Conservation (phyloP, 2,888 invertebrate species). For the Drosophila greeni region DNA sequence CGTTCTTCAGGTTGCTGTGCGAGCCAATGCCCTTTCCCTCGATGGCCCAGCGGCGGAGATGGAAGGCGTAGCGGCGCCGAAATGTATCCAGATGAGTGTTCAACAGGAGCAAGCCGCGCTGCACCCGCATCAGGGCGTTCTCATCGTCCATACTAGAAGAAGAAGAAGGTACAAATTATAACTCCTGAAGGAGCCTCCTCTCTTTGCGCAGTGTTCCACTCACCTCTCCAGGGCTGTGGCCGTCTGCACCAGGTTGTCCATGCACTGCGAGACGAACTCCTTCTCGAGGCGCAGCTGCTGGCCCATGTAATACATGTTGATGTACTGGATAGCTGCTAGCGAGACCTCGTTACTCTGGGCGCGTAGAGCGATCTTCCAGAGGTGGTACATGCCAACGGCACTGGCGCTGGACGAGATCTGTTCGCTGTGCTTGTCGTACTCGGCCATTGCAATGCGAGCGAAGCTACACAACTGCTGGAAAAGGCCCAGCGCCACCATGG, state of each 20-base stretch:
- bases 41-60: constrained; percentile 92
- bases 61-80: constrained; percentile 91
- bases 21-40: constrained; percentile 89
- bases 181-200: too few relatives aligned
- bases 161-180: neutral
- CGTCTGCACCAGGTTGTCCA: constrained; percentile 92
- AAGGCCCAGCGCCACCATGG: constrained; percentile 93
- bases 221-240: constrained; percentile 84
- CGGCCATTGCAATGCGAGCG: constrained; percentile 88
- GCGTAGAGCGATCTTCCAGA: constrained; percentile 95
- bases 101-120: constrained; percentile 90
- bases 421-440: constrained; percentile 81
- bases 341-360: constrained; percentile 96
- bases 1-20: constrained; percentile 81
- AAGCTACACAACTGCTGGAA: constrained; percentile 95
- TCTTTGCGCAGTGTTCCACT: neutral
- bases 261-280: constrained; percentile 95
- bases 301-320: constrained; percentile 96
- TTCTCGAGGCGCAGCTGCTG: constrained; percentile 93
- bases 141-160: constrained; percentile 80
- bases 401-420: constrained; percentile 79
- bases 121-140: constrained; percentile 91
- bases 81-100: constrained; percentile 97
- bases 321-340: constrained; percentile 95
- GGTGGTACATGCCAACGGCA: constrained; percentile 92